Conservation (phyloP, 2,113 vertebrate genomes). For the Cranoglanis bouderius region DNA sequence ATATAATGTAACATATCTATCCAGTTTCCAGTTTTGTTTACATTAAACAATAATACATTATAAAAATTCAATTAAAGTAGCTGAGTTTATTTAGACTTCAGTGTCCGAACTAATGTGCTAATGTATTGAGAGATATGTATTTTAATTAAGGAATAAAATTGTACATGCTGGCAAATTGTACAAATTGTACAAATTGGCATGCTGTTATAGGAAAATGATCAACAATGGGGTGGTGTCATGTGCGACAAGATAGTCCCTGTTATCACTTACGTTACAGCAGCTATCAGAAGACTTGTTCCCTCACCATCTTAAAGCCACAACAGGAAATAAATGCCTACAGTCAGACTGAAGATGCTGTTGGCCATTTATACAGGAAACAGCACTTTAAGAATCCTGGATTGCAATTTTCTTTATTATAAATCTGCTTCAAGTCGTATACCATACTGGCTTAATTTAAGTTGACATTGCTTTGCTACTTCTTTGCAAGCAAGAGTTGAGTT, state of each 20-base stretch:
- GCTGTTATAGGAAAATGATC: neutral
- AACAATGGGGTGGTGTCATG: neutral
- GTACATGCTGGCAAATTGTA: no score
- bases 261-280: neutral
- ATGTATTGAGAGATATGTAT: neutral
- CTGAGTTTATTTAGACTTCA: neutral
- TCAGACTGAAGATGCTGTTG: neutral
- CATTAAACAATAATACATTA: neutral
- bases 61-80: neutral
- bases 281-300: neutral
- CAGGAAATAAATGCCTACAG: no score
- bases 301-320: neutral
- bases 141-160: neutral
- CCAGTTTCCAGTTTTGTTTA: neutral
- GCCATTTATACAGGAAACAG: neutral
- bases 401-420: neutral
- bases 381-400: neutral
- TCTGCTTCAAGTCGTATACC: neutral
- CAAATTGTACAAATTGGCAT: neutral
- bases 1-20: neutral
- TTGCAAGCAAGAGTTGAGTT: neutral
- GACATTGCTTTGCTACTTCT: neutral
- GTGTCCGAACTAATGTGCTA: neutral
- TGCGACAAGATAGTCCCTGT: neutral
- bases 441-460: neutral